Evolutionary conservation across 2,888 invertebrate species (phyloP).

Genomic region (Rotaria sp.): DNA sequence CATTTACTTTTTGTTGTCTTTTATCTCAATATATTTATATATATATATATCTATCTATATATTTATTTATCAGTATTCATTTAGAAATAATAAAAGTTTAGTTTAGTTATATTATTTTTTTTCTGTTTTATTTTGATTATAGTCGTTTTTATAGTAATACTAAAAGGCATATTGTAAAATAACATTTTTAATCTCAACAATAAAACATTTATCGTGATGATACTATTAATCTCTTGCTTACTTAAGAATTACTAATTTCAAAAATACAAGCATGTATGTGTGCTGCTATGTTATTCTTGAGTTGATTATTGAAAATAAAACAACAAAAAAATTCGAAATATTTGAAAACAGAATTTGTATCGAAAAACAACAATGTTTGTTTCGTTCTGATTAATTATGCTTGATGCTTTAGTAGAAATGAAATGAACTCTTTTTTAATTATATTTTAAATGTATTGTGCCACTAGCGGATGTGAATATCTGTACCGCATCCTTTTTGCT

Average conservation of each 20-base stretch:
- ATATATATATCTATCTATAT: too few relatives aligned
- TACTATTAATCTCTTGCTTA: not conserved
- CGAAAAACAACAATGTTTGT: not conserved
- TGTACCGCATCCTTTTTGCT: not conserved
- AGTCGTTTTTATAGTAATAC: not conserved
- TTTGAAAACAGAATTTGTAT: not conserved
- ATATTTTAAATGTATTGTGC: not conserved
- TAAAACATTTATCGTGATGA: not conserved
- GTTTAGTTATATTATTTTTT: not conserved
- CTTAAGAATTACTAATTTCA: not conserved
- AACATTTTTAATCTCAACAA: not conserved
- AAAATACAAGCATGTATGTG: not conserved
- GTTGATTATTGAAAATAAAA: not conserved
- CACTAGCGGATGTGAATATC: not conserved
- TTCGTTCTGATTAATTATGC: not conserved
- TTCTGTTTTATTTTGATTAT: not conserved
- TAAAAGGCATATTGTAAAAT: not conserved
- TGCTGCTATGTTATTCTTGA: not conserved
- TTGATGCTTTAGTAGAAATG: not conserved
- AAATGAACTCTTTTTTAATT: not conserved
- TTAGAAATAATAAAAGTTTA: not conserved
- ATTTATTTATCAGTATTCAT: too few relatives aligned
- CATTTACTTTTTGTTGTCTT: too few relatives aligned
- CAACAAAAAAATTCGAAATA: not conserved
- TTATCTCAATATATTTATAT: too few relatives aligned